Base-by-base conservation (phyloP, 2,113 vertebrate genomes). In the Sphyrna mokarran region DNA sequence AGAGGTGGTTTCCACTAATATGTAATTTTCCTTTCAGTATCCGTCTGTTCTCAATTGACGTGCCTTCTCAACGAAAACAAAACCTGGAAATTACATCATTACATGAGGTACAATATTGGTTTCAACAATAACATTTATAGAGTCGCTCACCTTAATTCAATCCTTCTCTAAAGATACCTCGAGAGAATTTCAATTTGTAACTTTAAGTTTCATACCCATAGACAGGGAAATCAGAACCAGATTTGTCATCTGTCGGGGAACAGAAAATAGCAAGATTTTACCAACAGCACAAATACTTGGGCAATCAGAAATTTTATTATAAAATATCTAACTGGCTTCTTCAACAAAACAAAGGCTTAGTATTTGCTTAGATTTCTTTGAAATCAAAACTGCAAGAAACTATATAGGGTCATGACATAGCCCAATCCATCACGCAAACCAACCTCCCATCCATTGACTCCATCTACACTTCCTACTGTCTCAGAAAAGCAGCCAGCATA, bases 121-220 rank as follows among this genome's bases (percentile, higher is more conserved):
- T 68, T 69, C 91, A 94, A 69, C 66, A 94, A 70, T 94, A 70
- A 69, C 66, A 94, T 94, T 94, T 43, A 70, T 68, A 43, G 37
- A 43, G 63, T 69, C 66, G 70, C 40, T 43, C 63, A 40, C 63
- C 37, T 94, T 94, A 69, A 94, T 94, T 66, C 87, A 90, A 90
- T 29, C 54, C 48, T 90, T 61, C 54, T 90, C 87, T 63, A 20
- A 69, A 94, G 91, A 37, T 43, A 20, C 37, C 91, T 94, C 58
- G 3, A 37, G 91, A 94, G 91, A 43, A 94, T 94, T 94, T 37
- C 91, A 94, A 94, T 69, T 94, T 94, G 66, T 94, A 94, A 94
- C 13, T 9, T 26, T 94, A 40, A 69, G 37, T 70, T 94, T 68
- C 61, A 68, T n/a, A 94, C 63, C 61, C 87, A 23, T 68, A 29